These are phyloP conservation scores for Silurus asotus DNA, from an alignment of 2,113 vertebrate genomes.

Conservation along the genomic window DNA sequence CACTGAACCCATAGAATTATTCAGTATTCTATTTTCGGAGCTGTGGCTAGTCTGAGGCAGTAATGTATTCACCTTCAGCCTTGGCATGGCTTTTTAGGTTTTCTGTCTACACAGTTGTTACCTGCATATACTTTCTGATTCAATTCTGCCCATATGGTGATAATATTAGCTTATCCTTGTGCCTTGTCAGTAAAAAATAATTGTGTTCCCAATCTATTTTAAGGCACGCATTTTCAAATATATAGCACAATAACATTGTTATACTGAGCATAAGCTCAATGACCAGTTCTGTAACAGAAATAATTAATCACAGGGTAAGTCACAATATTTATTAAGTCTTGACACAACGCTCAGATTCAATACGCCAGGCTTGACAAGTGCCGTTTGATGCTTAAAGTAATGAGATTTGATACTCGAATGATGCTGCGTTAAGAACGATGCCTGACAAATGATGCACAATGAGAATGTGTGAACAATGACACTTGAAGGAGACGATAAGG, in stretches of 20 bases:
- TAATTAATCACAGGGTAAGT: slow-evolving; percentile 1
- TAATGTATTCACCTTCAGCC: neutral
- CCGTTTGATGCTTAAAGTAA: slow-evolving; percentile 12
- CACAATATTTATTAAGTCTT: neutral
- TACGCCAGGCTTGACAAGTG: neutral
- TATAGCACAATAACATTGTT: neutral
- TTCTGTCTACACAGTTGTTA: neutral
- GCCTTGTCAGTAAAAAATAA: slow-evolving; percentile 11
- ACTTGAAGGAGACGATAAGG: slow-evolving; percentile 2
- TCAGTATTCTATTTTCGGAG: slow-evolving; percentile 17
- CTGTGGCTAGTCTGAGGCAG: slow-evolving; percentile 8
- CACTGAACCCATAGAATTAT: neutral
- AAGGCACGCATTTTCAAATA: neutral
- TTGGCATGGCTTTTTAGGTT: neutral
- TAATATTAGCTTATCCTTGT: neutral
- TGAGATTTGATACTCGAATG: slow-evolving; percentile 8
- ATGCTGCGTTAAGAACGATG: neutral
- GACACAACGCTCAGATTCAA: neutral
- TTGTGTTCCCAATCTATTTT: neutral
- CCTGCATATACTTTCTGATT: neutral
- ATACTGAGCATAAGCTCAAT: neutral
- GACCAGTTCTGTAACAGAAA: neutral
- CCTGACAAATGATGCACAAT: neutral
- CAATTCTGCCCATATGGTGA: neutral
- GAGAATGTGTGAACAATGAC: slow-evolving; percentile 6